These are phyloP conservation scores for Xiphophorus hellerii DNA, from an alignment of 2,113 vertebrate genomes.

Conservation along the genomic window DNA sequence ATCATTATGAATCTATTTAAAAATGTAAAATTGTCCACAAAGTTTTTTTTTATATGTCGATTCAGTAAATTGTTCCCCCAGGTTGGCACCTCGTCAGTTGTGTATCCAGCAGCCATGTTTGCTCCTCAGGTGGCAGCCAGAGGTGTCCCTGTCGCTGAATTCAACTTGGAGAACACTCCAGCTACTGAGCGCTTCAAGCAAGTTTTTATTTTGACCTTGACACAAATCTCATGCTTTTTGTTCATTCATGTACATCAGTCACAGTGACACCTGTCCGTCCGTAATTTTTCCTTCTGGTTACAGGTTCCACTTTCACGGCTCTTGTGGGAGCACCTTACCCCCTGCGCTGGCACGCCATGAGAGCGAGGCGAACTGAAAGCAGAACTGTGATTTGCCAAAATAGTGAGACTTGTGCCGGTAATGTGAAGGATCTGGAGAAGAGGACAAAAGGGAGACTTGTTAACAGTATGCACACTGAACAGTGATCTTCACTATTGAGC, in stretches of 20 bases:
- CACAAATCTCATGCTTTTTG: not conserved
- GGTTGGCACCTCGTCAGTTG: conserved; percentile 95
- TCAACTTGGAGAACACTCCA: conserved; percentile 91
- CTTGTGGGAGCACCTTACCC: conserved; percentile 90
- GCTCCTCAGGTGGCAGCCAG: conserved; percentile 92
- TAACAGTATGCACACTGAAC: not conserved
- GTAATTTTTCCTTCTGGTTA: conserved; percentile 4
- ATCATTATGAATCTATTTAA: not conserved
- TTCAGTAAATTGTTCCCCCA: conserved; percentile 48
- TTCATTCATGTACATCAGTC: too few relatives aligned
- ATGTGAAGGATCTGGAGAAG: not conserved
- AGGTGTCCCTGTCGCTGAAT: conserved; percentile 93
- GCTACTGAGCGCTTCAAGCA: conserved; percentile 90
- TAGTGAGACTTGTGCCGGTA: not conserved
- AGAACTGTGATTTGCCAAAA: not conserved
- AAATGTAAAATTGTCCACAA: not conserved
- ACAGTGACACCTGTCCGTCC: too few relatives aligned
- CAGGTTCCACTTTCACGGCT: conserved; percentile 95
- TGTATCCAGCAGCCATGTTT: conserved; percentile 96
- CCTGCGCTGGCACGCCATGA: conserved; percentile 86
- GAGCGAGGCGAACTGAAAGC: conserved; percentile 69
- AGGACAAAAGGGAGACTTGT: not conserved
- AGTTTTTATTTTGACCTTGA: conserved; percentile 4
- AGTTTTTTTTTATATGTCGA: not conserved
- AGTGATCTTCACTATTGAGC: not conserved